Evolutionary conservation across 2,888 invertebrate species (phyloP).

Genomic region (Diabrotica balteata): DNA sequence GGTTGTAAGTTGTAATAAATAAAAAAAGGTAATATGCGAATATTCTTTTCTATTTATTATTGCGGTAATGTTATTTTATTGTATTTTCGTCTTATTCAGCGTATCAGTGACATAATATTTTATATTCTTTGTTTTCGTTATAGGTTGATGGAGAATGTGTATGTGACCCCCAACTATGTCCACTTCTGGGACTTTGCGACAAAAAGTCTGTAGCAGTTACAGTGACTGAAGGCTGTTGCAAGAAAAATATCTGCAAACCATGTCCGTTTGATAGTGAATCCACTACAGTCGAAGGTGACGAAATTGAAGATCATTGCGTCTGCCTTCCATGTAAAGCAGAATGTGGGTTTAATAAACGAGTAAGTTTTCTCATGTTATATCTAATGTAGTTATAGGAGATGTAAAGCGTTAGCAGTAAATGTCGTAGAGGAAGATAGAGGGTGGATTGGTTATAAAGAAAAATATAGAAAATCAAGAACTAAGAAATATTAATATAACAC

Average conservation of each 20-base stretch:
- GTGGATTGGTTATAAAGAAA: no score
- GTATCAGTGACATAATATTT: no score
- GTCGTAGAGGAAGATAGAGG: no score
- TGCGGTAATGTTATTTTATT: no score
- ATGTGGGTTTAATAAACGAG: constrained; percentile 49
- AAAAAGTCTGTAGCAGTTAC: constrained; percentile 48
- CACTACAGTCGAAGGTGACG: constrained; percentile 43
- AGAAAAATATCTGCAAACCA: constrained; percentile 46
- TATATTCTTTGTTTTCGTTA: background rate
- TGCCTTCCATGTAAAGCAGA: constrained; percentile 52
- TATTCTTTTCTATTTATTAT: no score
- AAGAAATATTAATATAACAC: no score
- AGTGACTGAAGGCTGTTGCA: constrained; percentile 50
- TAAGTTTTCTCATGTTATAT: constrained; percentile 8
- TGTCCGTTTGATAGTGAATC: constrained; percentile 54
- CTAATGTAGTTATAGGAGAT: no score
- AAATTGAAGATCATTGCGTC: constrained; percentile 53
- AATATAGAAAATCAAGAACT: no score
- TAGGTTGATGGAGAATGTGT: constrained; percentile 48
- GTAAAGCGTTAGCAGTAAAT: no score
- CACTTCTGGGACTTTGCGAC: constrained; percentile 50
- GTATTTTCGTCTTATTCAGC: no score
- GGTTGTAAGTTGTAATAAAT: no score
- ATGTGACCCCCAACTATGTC: constrained; percentile 51
- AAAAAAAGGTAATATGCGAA: no score